Conservation (phyloP, 2,888 invertebrate genomes). For the Philereme vetulata region DNA sequence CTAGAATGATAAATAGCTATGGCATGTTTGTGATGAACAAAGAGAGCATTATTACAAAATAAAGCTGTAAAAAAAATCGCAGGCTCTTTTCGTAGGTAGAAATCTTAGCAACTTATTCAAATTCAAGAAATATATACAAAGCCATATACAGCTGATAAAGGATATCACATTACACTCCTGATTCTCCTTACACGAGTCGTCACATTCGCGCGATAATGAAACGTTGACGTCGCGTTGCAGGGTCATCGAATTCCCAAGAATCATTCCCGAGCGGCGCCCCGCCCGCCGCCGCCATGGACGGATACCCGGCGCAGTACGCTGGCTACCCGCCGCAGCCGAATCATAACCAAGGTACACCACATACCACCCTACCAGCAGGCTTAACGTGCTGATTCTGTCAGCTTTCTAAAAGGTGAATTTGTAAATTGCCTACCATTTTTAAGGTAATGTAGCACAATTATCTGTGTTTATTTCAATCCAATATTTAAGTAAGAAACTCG, state of each 20-base stretch:
- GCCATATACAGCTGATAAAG: constrained; percentile 13
- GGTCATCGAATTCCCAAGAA: constrained; percentile 96
- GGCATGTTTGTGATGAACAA: too few species aligned
- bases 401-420: too few species aligned
- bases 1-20: too few species aligned
- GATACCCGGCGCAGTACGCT: constrained; percentile 86
- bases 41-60: too few species aligned
- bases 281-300: constrained; percentile 90
- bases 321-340: constrained; percentile 87
- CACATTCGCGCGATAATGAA: constrained; percentile 19
- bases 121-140: constrained; percentile 1
- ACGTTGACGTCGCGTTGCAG: constrained; percentile 57
- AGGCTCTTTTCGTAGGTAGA: too few species aligned
- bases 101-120: too few species aligned
- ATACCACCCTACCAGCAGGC: neutral
- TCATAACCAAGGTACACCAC: constrained; percentile 87
- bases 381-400: too few species aligned
- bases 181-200: constrained; percentile 11
- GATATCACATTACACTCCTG: constrained; percentile 18
- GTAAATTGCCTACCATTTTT: too few species aligned
- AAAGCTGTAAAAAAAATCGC: too few species aligned
- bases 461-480: too few species aligned
- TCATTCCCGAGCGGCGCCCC: constrained; percentile 91
- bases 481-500: too few species aligned
- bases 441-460: too few species aligned